Evolutionary conservation across 1,140 invertebrate species (phyloP), one percentile per base, ranked within the genome.

Genomic region (Acyrthosiphon pisum): DNA sequence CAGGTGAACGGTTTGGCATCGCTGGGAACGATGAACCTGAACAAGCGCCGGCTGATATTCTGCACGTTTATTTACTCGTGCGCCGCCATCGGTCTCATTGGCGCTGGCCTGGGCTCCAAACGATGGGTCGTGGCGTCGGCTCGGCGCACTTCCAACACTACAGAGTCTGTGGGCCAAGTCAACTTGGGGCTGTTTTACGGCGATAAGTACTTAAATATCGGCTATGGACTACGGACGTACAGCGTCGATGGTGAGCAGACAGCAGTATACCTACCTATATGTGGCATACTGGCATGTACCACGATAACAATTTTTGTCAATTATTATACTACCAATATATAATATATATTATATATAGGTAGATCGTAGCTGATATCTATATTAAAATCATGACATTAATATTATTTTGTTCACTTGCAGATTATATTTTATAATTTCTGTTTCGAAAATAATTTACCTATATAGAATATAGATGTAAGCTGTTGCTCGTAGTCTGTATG

Each of bases 11-110:
- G 68, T 92, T 84, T 83, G 48, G 30, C 44, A 20, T 35, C 26
- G 76, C 46, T 76, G 60, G n/a, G 46, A 92, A 92, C 90, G 76
- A 94, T 94, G 94, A 95, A 94, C 90, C 91, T 97, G 94, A 97
- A 97, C 94, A 97, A 97, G 94, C 95, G 97, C 94, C 97, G 97
- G 44, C 97, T 98, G 95, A 97, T 99, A 76, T 98, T 98, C 94
- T 96, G 97, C 92, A 99, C 98, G 41, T 98, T 99, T 95, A 97
- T 99, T 94, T 96, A 98, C 14, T 97, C 97, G 93, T 97, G 98
- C 94, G 95, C 98, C 89, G 97, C 97, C 93, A 97, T 98, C 90
- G 98, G 97, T 14, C 95, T 99, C 83, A 96, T 98, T 3, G 96
- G 98, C 26, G 97, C 97, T 23, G 97, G 98, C 48, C 95, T 99